Evolutionary conservation across 35 echinoderm and acorn worm genomes (phyloP), one percentile per base, ranked within the genome.

Genomic region (Holothuria glaberrima): DNA sequence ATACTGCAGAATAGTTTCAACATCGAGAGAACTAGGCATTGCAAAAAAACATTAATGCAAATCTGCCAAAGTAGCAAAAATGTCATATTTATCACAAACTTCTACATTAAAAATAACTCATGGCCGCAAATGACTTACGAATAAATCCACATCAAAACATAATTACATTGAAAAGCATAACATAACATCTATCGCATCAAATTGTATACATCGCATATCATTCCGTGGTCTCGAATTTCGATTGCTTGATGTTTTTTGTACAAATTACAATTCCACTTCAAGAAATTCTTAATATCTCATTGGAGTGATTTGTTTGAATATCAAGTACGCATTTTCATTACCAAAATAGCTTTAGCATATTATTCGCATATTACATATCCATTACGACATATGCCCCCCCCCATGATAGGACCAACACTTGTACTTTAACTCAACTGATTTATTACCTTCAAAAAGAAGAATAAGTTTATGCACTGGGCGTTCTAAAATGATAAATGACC

Each of bases 381-480:
- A n/a, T 65, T 6, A 21, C 20, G 10, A 46, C 44, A 65, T 65
- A 65, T 65, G 38, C 38, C 7, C 30, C 34, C 71, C 71, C 71
- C 38, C 71, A 44, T 75, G 71, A 44, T 27, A 33, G 29, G 17
- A 71, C 68, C 20, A 75, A n/a, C 13, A 13, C 7, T 62, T 78
- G 88, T 30, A 61, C 54, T 75, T 58, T 75, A 65, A 61, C 86
- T 45, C 4, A 20, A 0, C 57, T 36, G 83, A 26, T n/a, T 86
- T n/a, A 46, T 46, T 21, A 34, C 59, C 31, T 6, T 84, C 66
- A 0, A 92, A 25, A 25, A 92, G 59, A 21, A 92, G 34, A 36
- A 92, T 50, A 14, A 92, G 35, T 45, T 92, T 92, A 35, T 87
- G 90, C 32, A 92, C 41, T 28, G 82, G 90, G 6, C 81, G 82